Evolutionary conservation across 2,888 invertebrate species (phyloP), one percentile per base, ranked within the genome.

Genomic region (Ormyrus pomaceus): DNA sequence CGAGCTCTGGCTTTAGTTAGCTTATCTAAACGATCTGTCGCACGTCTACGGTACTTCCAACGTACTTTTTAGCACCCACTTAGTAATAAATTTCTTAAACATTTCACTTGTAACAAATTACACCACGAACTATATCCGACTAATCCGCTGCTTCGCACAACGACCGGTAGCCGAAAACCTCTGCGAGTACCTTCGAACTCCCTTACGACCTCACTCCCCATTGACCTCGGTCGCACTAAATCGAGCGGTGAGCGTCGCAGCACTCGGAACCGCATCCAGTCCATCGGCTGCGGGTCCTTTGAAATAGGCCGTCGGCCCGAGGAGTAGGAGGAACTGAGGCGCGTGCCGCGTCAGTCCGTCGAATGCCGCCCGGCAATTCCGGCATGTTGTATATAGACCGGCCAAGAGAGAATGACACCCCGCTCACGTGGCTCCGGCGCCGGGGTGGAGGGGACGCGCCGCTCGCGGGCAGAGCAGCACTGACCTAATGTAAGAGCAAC

Each of bases 311-410:
- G 50, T 10, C 13, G 19, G 7, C 50, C 65, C 65, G 45, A 11
- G 51, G 51, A 11, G 46, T 11, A 48, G n/a, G 74, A 9, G 13
- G 70, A 62, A 64, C 58, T 61, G 34, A n/a, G 62, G 13, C 9
- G 59, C 50, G 19, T 55, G 64, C 11, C 76, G 56, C 64, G 70
- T 77, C 77, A 64, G 71, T 53, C 72, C n/a, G 50, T 51, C 65
- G 71, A 77, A 77, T 77, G 77, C 50, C 70, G 53, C 46, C 59
- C 77, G 66, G 51, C 65, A 64, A 64, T 65, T 71, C 71, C 77
- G 61, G 34, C 73, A 73, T 68, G 8, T 77, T 72, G 72, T 72
- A 66, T 72, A 77, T 77, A 77, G 46, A 6, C 64, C 61, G 61
- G 34, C 34, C 34, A 4, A 34, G 34, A 2, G 34, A 34, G 34